Base-by-base conservation (phyloP, 1,140 invertebrate genomes). In the Spodoptera litura region DNA sequence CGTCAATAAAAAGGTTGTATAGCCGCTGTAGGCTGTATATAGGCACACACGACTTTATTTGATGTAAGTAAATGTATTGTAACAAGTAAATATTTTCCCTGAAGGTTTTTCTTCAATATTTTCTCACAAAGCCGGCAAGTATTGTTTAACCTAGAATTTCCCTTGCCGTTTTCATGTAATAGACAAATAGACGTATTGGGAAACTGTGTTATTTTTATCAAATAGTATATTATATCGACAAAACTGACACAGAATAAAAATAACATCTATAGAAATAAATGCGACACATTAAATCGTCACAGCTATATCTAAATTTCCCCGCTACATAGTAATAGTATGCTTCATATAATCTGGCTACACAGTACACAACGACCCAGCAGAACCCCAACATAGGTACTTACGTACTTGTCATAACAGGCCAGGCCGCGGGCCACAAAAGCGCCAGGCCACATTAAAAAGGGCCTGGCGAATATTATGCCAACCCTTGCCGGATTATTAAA, bases 401-500 rank as follows among this genome's bases (percentile, higher is more conserved):
- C 55, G 73, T 64, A 74, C 72, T 61, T 55, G 74, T 44, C 74
- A 64, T 70, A 68, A 78, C 62, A 56, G 53, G 44, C 38, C 51
- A 62, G 15, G 52, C 77, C 66, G 15, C 52, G 44, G 53, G 64
- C 53, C 66, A 78, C 77, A 78, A 61, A 70, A 66, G 74, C 15
- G 38, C 64, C 53, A 8, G 55, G 56, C 62, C 75, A 51, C 75
- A 70, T 78, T 70, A 70, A 78, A 78, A 78, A 62, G 49, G 74
- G 25, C 74, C 51, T 38, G 25, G 49, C 66, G 53, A 78, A 78
- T 78, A 78, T 78, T 78, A 78, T 78, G 70, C 20, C 66, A 78
- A 78, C 77, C 77, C 77, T 78, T 78, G 74, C 59, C 53, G 64
- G 62, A 78, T 78, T 78, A 71, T 78, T 78, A 62, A 76, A 76